Evolutionary conservation across 2,113 vertebrate genomes (phyloP).

Genomic region (Isurus oxyrinchus): DNA sequence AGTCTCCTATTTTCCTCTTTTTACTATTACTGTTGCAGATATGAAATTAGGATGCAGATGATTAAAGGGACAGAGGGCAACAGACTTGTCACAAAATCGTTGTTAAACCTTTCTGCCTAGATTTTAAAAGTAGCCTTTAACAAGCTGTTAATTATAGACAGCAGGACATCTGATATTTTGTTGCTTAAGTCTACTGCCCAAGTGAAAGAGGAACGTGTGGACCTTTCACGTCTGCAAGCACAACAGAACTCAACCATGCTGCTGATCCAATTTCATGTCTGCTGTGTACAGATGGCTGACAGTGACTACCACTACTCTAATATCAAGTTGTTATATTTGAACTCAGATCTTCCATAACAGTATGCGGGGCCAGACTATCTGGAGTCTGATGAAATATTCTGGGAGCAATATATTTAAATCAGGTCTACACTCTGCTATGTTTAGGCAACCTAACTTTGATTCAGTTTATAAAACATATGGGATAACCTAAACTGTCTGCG

Average conservation of each 20-base stretch:
- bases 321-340: conserved; percentile 92
- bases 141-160: conserved; percentile 62
- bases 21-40: no score
- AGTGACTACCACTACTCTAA: conserved; percentile 73
- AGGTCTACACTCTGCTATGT: conserved; percentile 69
- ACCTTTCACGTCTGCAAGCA: conserved; percentile 60
- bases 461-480: conserved; percentile 27
- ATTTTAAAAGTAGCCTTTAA: conserved; percentile 58
- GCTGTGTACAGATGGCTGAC: conserved; percentile 69
- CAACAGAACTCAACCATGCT: conserved; percentile 51
- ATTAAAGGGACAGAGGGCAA: not conserved
- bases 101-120: conserved; percentile 39
- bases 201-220: conserved; percentile 56
- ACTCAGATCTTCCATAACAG: conserved; percentile 68
- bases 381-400: conserved; percentile 93
- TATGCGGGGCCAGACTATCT: conserved; percentile 83
- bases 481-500: conserved; percentile 28
- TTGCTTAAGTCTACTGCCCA: conserved; percentile 60
- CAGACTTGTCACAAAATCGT: not conserved
- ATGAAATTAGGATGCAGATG: not conserved
- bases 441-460: conserved; percentile 58
- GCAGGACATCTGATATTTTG: conserved; percentile 57
- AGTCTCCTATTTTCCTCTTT: not conserved
- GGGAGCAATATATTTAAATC: conserved; percentile 86
- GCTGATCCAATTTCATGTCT: conserved; percentile 64